phyloP scores from a whole-genome alignment of 2,888 invertebrate genomes.

The Sceliomorpha sp. region DNA sequence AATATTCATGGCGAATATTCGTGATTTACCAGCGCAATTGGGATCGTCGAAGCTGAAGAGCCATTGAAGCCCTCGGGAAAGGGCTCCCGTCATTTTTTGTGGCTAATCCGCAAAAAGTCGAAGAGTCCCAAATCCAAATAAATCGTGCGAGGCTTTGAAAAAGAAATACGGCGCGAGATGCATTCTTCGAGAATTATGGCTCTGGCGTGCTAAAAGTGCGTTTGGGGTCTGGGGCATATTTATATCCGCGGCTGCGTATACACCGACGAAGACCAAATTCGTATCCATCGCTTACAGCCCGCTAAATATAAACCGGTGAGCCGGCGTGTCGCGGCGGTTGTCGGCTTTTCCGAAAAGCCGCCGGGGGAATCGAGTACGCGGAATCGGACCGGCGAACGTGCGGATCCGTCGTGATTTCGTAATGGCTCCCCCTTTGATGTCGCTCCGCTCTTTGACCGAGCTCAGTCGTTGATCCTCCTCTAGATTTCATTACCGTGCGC shows the following conservation, averaged over 20 bases:
- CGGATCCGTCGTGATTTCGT: constrained; percentile 9
- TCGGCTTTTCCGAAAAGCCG: constrained; percentile 54
- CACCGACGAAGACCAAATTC: constrained; percentile 41
- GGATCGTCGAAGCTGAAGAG: constrained; percentile 6
- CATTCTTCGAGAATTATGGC: no score
- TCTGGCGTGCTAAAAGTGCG: constrained; percentile 4
- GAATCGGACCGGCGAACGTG: constrained; percentile 35
- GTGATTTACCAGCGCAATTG: constrained; percentile 1
- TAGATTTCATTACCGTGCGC: constrained; percentile 26
- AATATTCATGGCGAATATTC: constrained; percentile 24
- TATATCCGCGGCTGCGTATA: constrained; percentile 1
- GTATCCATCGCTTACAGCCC: constrained; percentile 21
- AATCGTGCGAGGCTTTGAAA: constrained; percentile 5
- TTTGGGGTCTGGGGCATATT: constrained; percentile 39
- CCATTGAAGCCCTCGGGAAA: constrained; percentile 11
- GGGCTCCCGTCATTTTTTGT: constrained; percentile 18
- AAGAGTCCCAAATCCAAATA: constrained; percentile 20
- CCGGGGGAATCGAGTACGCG: constrained; percentile 47
- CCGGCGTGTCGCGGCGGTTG: constrained; percentile 42
- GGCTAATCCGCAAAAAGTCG: constrained; percentile 18
- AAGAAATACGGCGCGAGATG: constrained; percentile 4
- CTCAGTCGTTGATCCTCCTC: constrained; percentile 9
- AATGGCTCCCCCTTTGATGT: constrained; percentile 39
- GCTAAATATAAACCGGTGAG: constrained; percentile 51
- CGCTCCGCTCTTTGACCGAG: constrained; percentile 20